A percentile compares a stretch with the other conserved stretches of the same genome.
phyloP scores from a whole-genome alignment of 2,888 invertebrate species.

The Sesia apiformis region DNA sequence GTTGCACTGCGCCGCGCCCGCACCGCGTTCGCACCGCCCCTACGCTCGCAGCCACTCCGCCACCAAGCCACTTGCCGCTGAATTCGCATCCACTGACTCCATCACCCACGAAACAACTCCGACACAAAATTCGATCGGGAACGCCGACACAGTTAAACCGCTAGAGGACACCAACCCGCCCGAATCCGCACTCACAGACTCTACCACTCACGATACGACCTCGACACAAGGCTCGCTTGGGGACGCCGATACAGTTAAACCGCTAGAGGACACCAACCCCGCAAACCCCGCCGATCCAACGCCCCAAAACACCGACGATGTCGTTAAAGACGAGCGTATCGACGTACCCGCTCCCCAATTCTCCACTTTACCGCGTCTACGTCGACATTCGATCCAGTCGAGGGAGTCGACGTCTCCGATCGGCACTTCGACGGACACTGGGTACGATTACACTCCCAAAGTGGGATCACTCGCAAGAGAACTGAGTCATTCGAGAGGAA shows the following conservation, averaged over 20 bases:
- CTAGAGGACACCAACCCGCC: constrained; percentile 8
- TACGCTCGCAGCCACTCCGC: constrained; percentile 33
- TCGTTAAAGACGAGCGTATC: constrained; percentile 1
- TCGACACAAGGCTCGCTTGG: background rate
- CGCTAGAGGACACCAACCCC: background rate
- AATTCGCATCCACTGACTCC: constrained; percentile 12
- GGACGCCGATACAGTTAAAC: background rate
- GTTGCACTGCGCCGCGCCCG: constrained; percentile 40
- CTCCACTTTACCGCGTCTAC: constrained; percentile 48
- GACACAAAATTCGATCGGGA: background rate
- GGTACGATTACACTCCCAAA: constrained; percentile 11
- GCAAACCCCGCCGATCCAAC: constrained; percentile 25
- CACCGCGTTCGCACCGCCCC: constrained; percentile 4
- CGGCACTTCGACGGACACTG: constrained; percentile 9
- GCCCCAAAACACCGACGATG: background rate
- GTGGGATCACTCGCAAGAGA: constrained; percentile 10
- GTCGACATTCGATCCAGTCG: constrained; percentile 25
- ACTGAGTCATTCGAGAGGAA: constrained; percentile 17
- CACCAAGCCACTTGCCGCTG: constrained; percentile 10
- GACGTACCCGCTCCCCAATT: constrained; percentile 26
- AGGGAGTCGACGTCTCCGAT: constrained; percentile 17
- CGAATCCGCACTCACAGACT: constrained; percentile 4
- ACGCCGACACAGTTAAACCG: background rate
- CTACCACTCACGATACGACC: background rate
- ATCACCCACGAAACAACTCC: constrained; percentile 7